Base-by-base conservation (phyloP, 2,797 vertebrate genomes). In the Mormyrops attenuatus region DNA sequence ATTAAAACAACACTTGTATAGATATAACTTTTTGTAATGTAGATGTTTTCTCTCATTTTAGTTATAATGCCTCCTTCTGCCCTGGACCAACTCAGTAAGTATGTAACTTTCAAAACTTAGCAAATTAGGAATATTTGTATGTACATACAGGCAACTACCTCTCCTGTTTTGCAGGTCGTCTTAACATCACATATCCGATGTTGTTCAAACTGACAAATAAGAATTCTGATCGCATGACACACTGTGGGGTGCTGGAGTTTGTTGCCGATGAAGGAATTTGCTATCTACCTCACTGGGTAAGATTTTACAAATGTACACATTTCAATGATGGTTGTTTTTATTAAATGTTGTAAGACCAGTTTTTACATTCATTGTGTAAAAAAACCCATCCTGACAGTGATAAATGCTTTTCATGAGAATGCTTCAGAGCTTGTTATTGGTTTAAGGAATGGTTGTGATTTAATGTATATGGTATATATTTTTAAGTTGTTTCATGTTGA, bases 31-130 rank as follows among this genome's bases (percentile, higher is more conserved):
- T 77, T 77, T 77, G 13, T 53, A 60, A 66, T 84, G 11, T 26
- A 66, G 5, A 34, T 60, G n/a, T 90, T 52, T 6, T 34, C 88
- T 95, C 88, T 91, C 93, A 92, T 91, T 93, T 89, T 94, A 99
- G 99, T 99, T 90, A 99, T 99, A 92, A 99, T 99, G 99, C 99
- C 99, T 0, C 99, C 99, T 0, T 99, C 98, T 0, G 98, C 99
- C 89, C 96, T 99, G 69, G 99, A 99, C 95, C 99, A 99, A 92
- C 97, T 99, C 92, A 99, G 99, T 99, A 97, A 99, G 98, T 97
- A 30, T 50, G 49, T 20, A 15, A 94, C 38, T 50, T 41, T 49
- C 38, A 88, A 49, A 55, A n/a, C 90, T 89, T 69, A 87, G 49
- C 85, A 0, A 26, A 41, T 77, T 47, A 85, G 50, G 20, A 2